Conservation (phyloP, 2,797 vertebrate species). For the Apodemus agrarius region DNA sequence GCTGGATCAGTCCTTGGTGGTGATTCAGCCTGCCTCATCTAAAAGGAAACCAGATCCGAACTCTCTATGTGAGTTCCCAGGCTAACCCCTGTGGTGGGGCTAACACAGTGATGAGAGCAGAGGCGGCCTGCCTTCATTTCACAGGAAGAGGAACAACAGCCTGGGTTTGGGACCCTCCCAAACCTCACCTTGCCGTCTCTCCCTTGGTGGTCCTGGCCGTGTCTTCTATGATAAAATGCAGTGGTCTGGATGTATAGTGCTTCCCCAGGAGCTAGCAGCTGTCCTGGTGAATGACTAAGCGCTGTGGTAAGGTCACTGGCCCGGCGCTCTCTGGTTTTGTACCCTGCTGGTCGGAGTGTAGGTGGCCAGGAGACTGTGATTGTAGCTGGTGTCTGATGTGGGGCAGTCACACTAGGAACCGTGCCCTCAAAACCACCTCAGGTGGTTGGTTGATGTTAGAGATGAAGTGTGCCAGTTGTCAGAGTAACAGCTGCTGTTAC, state of each 20-base stretch:
- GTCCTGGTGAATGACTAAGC: background rate
- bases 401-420: background rate
- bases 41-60: background rate
- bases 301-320: background rate
- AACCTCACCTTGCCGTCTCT: background rate
- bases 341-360: background rate
- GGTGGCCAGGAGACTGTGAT: background rate
- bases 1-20: background rate
- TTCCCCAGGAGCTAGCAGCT: background rate
- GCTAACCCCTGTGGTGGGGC: background rate
- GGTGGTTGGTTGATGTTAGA: background rate
- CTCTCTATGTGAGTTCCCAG: too few relatives aligned
- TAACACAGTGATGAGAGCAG: background rate
- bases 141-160: background rate
- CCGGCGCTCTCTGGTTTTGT: background rate
- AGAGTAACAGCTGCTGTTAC: background rate
- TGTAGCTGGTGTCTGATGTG: background rate
- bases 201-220: background rate
- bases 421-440: background rate
- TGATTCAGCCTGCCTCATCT: background rate
- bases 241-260: too few relatives aligned
- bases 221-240: background rate
- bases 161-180: background rate
- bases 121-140: background rate
- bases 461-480: background rate